Base-by-base conservation (phyloP, 2,888 invertebrate genomes). In the Hydriomena furcata region DNA sequence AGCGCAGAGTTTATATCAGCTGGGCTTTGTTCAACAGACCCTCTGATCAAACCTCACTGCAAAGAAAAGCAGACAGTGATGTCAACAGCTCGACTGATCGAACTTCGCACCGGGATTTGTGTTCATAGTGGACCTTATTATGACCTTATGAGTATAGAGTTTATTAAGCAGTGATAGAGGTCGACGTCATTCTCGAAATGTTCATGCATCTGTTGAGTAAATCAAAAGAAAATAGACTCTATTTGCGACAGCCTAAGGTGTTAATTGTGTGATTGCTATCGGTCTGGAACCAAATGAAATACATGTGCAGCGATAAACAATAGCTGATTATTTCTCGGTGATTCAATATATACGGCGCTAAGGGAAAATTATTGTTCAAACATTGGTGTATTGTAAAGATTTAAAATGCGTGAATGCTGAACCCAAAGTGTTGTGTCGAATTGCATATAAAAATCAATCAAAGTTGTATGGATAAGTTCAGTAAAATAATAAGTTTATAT, bases 151-250 rank as follows among this genome's bases (percentile, higher is more conserved):
- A n/a, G 8, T 5, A 12, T 30, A 31, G 10, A 28, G 30, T 31
- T 28, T 30, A 23, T 20, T 40, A 6, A 30, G 25, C 25, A 27
- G 13, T 38, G 11, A 24, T 25, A 13, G 23, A 5, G 28, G 7
- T 7, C 6, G 7, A 27, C 13, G 20, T 8, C 17, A 17, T 17
- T 17, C 17, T 2, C 17, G 17, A 17, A 17, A 17, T 17, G 17
- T 17, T 4, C 17, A 17, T 31, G 13, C 27, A 30, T 25, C 23
- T 5, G 23, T 36, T 30, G 31, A 7, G 24, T 30, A 28, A 27
- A 40, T 11, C 21, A 43, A 43, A 35, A 20, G 20, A 32, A 43
- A 21, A 12, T 28, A 17, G 27, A 41, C 20, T 13, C 17, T 46
- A 23, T 45, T 11, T 13, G 7, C 10, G 10, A 12, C 20, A 2